These are phyloP conservation scores for Meriones unguiculatus DNA, from an alignment of 2,113 vertebrate genomes.

Conservation along the genomic window DNA sequence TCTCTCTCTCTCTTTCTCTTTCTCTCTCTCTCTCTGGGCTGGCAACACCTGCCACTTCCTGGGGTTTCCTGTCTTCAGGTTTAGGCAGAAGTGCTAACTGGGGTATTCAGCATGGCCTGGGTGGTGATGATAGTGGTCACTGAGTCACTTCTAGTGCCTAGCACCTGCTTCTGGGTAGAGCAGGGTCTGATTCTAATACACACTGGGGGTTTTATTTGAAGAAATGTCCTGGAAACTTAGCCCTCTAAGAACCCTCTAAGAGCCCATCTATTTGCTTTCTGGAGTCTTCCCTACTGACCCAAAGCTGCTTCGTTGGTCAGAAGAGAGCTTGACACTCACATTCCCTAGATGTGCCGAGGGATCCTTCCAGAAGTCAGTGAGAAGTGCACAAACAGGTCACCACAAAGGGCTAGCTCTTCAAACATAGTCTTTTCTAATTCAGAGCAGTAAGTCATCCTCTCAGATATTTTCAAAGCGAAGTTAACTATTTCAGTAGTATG, in stretches of 20 bases:
- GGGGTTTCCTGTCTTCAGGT: background rate
- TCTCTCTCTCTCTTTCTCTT: no score
- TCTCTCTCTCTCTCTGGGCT: background rate
- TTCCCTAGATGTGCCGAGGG: background rate
- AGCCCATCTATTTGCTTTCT: background rate
- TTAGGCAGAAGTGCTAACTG: background rate
- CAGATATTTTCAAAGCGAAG: slow-evolving; percentile 35
- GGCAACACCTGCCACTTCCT: background rate
- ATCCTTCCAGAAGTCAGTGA: background rate
- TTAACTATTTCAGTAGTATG: slow-evolving; percentile 57
- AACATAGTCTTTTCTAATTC: slow-evolving; percentile 59
- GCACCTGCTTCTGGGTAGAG: background rate
- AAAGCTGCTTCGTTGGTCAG: no score
- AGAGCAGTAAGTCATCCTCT: background rate
- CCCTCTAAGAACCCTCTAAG: background rate
- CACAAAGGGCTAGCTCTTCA: background rate
- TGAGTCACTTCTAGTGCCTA: background rate
- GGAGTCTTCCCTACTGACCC: background rate
- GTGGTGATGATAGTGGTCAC: background rate
- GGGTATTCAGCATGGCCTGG: background rate
- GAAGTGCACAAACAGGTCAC: background rate
- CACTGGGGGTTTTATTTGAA: background rate
- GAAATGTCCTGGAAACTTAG: slow-evolving; percentile 55
- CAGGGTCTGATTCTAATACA: background rate
- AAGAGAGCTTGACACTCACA: background rate